phyloP scores from a whole-genome alignment of 2,113 vertebrate genomes.

The zebrafish (Danio rerio) region DNA sequence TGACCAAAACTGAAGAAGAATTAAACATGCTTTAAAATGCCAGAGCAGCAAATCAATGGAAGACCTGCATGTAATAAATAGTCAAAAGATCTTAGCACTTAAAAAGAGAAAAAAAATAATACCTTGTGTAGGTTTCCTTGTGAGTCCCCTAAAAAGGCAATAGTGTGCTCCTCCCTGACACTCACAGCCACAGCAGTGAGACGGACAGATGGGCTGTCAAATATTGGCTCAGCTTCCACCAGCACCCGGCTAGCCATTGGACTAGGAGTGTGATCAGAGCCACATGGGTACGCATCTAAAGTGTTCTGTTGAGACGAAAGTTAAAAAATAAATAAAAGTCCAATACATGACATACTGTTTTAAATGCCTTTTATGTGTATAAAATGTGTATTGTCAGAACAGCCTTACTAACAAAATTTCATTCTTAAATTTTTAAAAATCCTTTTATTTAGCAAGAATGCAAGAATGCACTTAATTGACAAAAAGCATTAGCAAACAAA shows the following conservation, averaged over 20 bases:
- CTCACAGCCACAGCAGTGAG: constrained; percentile 92
- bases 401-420: neutral
- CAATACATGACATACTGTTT: neutral
- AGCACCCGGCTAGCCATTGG: constrained; percentile 91
- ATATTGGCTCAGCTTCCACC: constrained; percentile 81
- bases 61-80: neutral
- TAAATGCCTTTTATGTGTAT: no score
- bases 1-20: neutral
- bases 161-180: constrained; percentile 83
- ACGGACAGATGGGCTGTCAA: constrained; percentile 85
- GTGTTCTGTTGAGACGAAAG: constrained; percentile 82
- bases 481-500: no score
- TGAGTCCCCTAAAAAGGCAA: constrained; percentile 93
- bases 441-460: neutral
- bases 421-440: neutral
- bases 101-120: constrained; percentile 7
- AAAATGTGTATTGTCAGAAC: no score
- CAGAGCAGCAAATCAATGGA: neutral
- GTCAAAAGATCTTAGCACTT: no score
- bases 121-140: constrained; percentile 93
- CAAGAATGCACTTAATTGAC: no score
- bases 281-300: constrained; percentile 92
- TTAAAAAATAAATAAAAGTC: neutral
- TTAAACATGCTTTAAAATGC: neutral
- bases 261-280: constrained; percentile 97